Percentiles rank a stretch among this genome's conserved stretches.
Evolutionary conservation across 2,113 vertebrate genomes (phyloP).

Genomic region (Platanista minor): DNA sequence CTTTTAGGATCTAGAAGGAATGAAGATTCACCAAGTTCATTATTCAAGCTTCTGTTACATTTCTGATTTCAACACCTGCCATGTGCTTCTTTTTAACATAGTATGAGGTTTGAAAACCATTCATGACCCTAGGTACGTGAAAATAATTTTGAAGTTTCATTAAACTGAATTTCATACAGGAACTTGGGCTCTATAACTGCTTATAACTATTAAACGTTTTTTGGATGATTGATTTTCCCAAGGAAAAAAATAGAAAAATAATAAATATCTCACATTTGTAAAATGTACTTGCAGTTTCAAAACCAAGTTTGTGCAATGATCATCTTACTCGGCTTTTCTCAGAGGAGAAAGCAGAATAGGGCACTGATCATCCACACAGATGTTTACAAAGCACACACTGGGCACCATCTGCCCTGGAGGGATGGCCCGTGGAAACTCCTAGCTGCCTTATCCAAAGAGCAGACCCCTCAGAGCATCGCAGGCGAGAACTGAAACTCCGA

Average conservation of each 20-base stretch:
- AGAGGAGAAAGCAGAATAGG: neutral
- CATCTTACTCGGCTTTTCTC: neutral
- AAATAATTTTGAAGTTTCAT: neutral
- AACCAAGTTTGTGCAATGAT: neutral
- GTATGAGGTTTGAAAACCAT: neutral
- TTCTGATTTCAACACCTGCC: neutral
- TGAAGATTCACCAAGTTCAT: neutral
- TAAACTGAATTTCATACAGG: neutral
- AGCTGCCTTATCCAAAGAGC: no score
- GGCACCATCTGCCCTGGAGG: neutral
- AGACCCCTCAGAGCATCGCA: neutral
- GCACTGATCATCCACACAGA: fast-evolving
- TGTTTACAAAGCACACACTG: neutral
- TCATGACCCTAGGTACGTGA: neutral
- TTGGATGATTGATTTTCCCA: neutral
- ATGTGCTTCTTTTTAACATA: neutral
- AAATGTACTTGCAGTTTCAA: neutral
- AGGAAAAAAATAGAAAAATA: neutral
- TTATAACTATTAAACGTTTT: neutral
- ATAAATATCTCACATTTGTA: neutral
- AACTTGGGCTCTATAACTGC: neutral
- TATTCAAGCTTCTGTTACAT: neutral
- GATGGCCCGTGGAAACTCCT: no score
- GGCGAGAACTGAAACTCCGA: neutral
- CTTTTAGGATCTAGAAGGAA: no score